Conservation (phyloP, 2,888 invertebrate species). For the Catocala fraxini region DNA sequence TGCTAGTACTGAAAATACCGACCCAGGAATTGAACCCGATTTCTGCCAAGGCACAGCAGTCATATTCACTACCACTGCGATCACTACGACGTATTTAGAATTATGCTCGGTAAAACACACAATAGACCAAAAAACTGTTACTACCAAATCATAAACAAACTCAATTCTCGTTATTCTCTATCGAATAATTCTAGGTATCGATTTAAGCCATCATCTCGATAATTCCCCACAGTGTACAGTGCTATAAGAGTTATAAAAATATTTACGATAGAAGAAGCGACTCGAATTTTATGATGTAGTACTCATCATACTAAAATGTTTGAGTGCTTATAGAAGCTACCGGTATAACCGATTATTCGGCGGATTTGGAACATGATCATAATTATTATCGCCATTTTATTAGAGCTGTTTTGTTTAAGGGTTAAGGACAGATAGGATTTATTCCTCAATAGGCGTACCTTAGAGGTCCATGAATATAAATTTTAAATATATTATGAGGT, state of each 20-base stretch:
- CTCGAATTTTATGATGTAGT: slow-evolving; percentile 38
- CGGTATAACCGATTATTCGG: slow-evolving; percentile 22
- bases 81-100: too few species aligned
- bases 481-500: too few species aligned
- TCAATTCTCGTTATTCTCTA: not conserved
- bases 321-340: slow-evolving; percentile 25
- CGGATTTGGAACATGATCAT: slow-evolving; percentile 25
- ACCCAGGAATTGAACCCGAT: too few species aligned
- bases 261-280: slow-evolving; percentile 33
- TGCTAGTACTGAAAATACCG: too few species aligned
- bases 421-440: not conserved
- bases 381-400: slow-evolving; percentile 12
- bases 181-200: slow-evolving; percentile 5
- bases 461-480: too few species aligned
- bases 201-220: slow-evolving; percentile 8
- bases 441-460: too few species aligned
- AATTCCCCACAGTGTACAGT: slow-evolving; percentile 4
- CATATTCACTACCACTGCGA: too few species aligned
- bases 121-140: too few species aligned
- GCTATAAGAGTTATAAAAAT: slow-evolving; percentile 39
- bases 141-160: too few species aligned
- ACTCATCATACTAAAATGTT: slow-evolving; percentile 41
- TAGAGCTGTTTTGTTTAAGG: not conserved
- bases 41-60: too few species aligned
- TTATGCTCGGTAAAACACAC: too few species aligned